Conservation (phyloP, 2,797 vertebrate genomes). For the Enoplosus armatus region DNA sequence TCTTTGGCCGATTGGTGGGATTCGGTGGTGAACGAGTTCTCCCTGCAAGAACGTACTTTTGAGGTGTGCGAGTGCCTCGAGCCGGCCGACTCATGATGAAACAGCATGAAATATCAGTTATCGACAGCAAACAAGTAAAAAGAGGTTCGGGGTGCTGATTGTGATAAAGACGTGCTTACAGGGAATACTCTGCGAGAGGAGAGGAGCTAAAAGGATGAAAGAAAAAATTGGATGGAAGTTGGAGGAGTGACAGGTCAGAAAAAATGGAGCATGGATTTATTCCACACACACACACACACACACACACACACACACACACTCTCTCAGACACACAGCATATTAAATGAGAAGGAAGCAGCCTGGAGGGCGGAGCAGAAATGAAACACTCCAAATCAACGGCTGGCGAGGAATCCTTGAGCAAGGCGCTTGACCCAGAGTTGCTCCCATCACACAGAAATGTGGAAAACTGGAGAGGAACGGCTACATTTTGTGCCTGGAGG, state of each 20-base stretch:
- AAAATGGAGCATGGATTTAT: slow-evolving; percentile 31
- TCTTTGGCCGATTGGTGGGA: slow-evolving; percentile 25
- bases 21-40: slow-evolving; percentile 19
- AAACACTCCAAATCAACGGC: slow-evolving; percentile 32
- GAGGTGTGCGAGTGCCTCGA: slow-evolving; percentile 37
- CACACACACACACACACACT: slow-evolving; percentile 13
- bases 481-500: slow-evolving; percentile 38
- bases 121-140: slow-evolving; percentile 46
- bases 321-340: slow-evolving; percentile 43
- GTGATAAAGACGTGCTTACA: slow-evolving; percentile 43
- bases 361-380: slow-evolving; percentile 26
- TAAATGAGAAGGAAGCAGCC: slow-evolving; percentile 47
- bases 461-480: slow-evolving; percentile 30
- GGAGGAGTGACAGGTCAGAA: slow-evolving; percentile 37
- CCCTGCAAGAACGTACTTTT: slow-evolving; percentile 26
- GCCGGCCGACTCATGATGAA: slow-evolving; percentile 67
- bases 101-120: slow-evolving; percentile 73
- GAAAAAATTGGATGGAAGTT: slow-evolving; percentile 14
- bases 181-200: slow-evolving; percentile 9
- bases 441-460: slow-evolving; percentile 32
- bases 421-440: slow-evolving; percentile 21
- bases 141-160: slow-evolving; percentile 20
- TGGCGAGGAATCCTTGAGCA: slow-evolving; percentile 13
- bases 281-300: slow-evolving; percentile 14
- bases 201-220: slow-evolving; percentile 36